A percentile compares a stretch with the other conserved stretches of the same genome.
phyloP scores from a whole-genome alignment of 2,797 vertebrate genomes.

The Molossus alvarezi region DNA sequence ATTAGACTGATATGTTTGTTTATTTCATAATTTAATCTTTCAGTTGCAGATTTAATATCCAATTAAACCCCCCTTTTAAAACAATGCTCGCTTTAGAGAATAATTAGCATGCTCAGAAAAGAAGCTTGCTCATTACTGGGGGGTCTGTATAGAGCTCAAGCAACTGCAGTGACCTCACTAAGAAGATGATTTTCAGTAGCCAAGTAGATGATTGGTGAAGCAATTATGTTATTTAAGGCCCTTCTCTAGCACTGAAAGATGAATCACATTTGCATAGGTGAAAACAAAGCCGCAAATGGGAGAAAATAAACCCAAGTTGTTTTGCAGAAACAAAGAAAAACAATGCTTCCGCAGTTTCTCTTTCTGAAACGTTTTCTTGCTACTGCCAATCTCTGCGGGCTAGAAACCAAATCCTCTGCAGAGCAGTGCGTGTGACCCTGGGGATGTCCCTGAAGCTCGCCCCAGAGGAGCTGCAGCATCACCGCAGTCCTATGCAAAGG shows the following conservation, averaged over 20 bases:
- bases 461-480: neutral
- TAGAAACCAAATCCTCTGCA: conserved; percentile 11
- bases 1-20: conserved; percentile 84
- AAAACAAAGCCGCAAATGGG: conserved; percentile 81
- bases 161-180: conserved; percentile 72
- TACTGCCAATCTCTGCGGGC: neutral
- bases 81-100: conserved; percentile 58
- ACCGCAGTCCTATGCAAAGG: neutral
- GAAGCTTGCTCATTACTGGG: conserved; percentile 73
- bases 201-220: conserved; percentile 81
- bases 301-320: conserved; percentile 83
- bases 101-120: conserved; percentile 83
- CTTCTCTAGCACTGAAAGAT: conserved; percentile 80
- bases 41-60: conserved; percentile 83
- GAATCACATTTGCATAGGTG: conserved; percentile 86
- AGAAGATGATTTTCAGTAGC: conserved; percentile 81
- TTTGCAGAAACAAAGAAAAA: conserved; percentile 83
- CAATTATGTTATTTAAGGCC: conserved; percentile 83
- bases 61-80: conserved; percentile 81
- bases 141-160: conserved; percentile 76
- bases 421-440: neutral
- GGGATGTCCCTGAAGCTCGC: neutral
- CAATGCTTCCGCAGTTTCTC: conserved; percentile 68
- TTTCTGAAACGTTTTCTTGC: conserved; percentile 50
- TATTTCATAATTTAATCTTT: conserved; percentile 84